Evolutionary conservation across 2,888 invertebrate species (phyloP), one percentile per base, ranked within the genome.

Genomic region (Notodonta dromedarius): DNA sequence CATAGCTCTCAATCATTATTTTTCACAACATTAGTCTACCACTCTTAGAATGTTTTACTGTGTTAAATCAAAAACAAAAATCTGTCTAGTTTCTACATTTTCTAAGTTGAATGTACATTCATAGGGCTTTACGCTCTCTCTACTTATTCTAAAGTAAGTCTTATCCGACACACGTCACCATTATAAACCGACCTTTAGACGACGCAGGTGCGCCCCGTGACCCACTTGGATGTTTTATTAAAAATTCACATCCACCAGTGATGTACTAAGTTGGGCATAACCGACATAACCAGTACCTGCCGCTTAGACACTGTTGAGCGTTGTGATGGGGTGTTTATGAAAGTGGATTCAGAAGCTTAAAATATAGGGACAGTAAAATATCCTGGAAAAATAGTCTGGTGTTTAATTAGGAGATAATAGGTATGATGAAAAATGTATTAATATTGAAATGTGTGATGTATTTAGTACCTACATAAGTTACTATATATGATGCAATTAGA

Each of bases 171-270:
- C 12, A 24, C 55, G 7, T 44, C 44, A 13, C 56, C 8, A 24
- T 12, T 5, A 7, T 55, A n/a, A 40, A 55, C 14, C 12, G 14
- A 13, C 55, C 55, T 11, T 55, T 55, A 48, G 39, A 11, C 59
- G 58, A 52, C 77, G 71, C 88, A 87, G 88, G 86, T 88, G 88
- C 76, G 69, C 68, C 35, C 2, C 63, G 62, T 69, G 74, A 77
- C 80, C 82, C 76, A 79, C 76, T 82, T 77, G 61, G 73, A 63
- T 64, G 70, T 75, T 76, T 78, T 83, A 84, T 84, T 83, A 84
- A 84, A 84, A 84, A 84, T 84, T 77, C 77, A 84, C 62, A 67
- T 59, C 62, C 62, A 60, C 58, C 61, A 58, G 65, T 57, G 58
- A 51, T 40, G 63, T 56, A 56, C 58, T 63, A 62, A 59, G 56